These are phyloP conservation scores for Dicranocentrus wangi DNA, from an alignment of 2,888 invertebrate species.

Conservation along the genomic window DNA sequence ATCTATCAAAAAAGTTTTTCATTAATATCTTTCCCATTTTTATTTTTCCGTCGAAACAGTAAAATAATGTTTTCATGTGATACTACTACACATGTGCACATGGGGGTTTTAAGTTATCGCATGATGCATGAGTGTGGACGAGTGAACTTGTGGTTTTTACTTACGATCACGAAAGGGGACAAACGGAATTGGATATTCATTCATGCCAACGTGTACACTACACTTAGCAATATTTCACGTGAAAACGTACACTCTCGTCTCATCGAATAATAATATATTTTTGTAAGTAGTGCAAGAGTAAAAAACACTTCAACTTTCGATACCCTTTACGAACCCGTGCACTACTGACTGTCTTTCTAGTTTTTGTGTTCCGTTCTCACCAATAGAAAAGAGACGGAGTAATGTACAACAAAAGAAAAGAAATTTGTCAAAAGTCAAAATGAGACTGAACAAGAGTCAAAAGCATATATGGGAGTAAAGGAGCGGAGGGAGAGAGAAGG, in stretches of 20 bases:
- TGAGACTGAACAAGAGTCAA: slow-evolving; percentile 17
- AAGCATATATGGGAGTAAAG: slow-evolving; percentile 15
- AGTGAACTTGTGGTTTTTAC: not conserved
- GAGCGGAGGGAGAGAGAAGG: not conserved
- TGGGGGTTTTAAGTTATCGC: not conserved
- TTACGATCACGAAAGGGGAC: not conserved
- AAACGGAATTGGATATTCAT: not conserved
- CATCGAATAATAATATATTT: slow-evolving; percentile 2
- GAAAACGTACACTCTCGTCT: not conserved
- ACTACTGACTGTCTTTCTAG: too few relatives aligned
- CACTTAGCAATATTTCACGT: not conserved
- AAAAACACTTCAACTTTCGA: not conserved
- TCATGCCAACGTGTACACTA: not conserved
- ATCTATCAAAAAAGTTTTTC: slow-evolving; percentile 18
- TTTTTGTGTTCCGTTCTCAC: too few relatives aligned
- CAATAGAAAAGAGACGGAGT: not conserved
- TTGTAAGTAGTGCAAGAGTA: too few relatives aligned
- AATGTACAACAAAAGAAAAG: slow-evolving; percentile 11
- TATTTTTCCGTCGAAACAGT: not conserved
- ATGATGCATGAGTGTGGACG: not conserved
- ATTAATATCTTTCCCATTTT: slow-evolving; percentile 17
- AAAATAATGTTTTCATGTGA: slow-evolving; percentile 2
- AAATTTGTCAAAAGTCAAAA: slow-evolving; percentile 36
- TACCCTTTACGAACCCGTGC: too few relatives aligned
- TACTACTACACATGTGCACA: too few relatives aligned